Conservation (phyloP, 2,888 invertebrate genomes). For the Andrena chrysosceles region DNA sequence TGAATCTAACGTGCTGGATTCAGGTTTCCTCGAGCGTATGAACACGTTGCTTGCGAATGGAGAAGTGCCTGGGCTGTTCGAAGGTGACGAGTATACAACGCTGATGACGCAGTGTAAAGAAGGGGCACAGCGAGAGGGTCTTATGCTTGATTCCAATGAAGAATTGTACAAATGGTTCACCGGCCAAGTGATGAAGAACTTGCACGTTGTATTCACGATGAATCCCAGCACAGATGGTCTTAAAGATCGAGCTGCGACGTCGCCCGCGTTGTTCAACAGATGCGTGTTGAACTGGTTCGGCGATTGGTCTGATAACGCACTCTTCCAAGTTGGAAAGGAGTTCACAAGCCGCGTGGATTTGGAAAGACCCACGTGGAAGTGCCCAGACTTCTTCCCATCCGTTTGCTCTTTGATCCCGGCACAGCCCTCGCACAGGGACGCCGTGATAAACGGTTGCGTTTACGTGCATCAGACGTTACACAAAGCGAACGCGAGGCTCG, state of each 20-base stretch:
- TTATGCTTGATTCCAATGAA: constrained; percentile 99
- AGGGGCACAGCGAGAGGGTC: constrained; percentile 98
- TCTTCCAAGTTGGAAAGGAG: constrained; percentile 98
- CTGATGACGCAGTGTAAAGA: constrained; percentile 99
- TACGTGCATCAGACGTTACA: constrained; percentile 99
- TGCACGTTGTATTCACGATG: constrained; percentile 99
- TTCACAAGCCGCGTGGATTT: constrained; percentile 98
- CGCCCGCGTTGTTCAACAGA: constrained; percentile 99
- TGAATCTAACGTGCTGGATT: constrained; percentile 99
- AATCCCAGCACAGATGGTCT: constrained; percentile 99
- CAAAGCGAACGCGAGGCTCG: constrained; percentile 95
- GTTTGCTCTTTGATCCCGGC: constrained; percentile 92
- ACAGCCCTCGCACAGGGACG: constrained; percentile 95
- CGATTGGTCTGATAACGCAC: constrained; percentile 98
- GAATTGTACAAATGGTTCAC: constrained; percentile 99
- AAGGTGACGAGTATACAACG: constrained; percentile 99
- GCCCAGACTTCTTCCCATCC: constrained; percentile 96
- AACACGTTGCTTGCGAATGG: constrained; percentile 99
- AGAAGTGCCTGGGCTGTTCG: constrained; percentile 97
- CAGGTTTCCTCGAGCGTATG: constrained; percentile 99
- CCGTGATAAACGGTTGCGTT: constrained; percentile 99
- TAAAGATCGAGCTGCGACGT: constrained; percentile 99
- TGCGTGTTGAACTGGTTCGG: constrained; percentile 99
- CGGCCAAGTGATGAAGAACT: constrained; percentile 98
- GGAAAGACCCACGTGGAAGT: constrained; percentile 93